Base-by-base conservation (phyloP, 2,797 vertebrate genomes). In the Eptatretus atami region DNA sequence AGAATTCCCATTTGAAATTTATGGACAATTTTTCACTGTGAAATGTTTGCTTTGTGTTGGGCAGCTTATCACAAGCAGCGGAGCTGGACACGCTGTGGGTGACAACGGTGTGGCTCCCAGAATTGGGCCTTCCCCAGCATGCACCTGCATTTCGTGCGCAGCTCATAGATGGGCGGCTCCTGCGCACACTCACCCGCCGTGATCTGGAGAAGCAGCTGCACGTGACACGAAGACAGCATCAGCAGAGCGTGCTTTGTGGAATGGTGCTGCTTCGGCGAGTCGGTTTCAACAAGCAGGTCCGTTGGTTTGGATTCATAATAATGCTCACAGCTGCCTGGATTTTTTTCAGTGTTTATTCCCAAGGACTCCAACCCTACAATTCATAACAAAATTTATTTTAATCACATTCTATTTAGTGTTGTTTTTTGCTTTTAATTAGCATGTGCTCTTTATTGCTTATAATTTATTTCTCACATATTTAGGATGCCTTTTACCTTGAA, bases 31-130 rank as follows among this genome's bases (percentile, higher is more conserved):
- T 44, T 44, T 44, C 31, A 8, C 31, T 44, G 31, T 44, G 6
- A 44, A 44, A 44, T 44, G 31, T 44, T 44, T 44, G 31, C 31
- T 44, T 44, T 44, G 31, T 44, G 31, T 44, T 44, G 57, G 12
- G 63, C 69, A 83, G 82, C 66, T 71, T 84, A 52, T 84, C 81
- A 6, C 81, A 79, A 70, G 80, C 81, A 0, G 78, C 82, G 0
- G 80, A 81, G 63, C 71, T 84, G 76, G 82, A 85, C 70, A 82
- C 83, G 68, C 79, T 83, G 73, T 85, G 82, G 82, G 81, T 86
- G 64, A 71, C 79, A 10, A 79, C 78, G 31, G 79, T 80, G 1
- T 86, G 82, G 82, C 74, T 86, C 67, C 78, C 73, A 2, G 82
- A 84, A n/a, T 75, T 84, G 11, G 82, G 82, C 2, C 74, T 85